phyloP scores from a whole-genome alignment of 2,797 vertebrate genomes.

The Silurus aristotelis region DNA sequence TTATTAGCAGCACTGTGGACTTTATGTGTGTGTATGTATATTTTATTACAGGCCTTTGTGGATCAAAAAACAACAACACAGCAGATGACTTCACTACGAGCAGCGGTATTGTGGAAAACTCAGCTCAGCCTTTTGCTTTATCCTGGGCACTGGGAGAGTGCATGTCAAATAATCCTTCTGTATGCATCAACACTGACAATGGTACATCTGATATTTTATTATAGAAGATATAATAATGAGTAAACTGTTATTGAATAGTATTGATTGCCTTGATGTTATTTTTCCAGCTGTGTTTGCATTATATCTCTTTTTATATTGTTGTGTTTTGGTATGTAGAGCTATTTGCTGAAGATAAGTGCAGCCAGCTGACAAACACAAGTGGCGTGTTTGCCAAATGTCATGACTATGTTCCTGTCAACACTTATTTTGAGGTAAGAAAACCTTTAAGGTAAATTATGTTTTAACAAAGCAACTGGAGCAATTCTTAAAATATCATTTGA shows the following conservation, averaged over 20 bases:
- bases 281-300: not conserved
- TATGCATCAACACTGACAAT: slow-evolving; percentile 72
- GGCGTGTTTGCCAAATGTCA: slow-evolving; percentile 77
- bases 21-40: not conserved
- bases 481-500: not conserved
- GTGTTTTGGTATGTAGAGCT: slow-evolving; percentile 62
- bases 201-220: slow-evolving; percentile 61
- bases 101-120: slow-evolving; percentile 76
- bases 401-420: slow-evolving; percentile 63
- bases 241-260: not conserved
- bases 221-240: too few species aligned
- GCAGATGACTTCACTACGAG: slow-evolving; percentile 80
- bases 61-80: slow-evolving; percentile 76
- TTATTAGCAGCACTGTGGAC: not conserved
- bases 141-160: slow-evolving; percentile 73
- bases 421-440: slow-evolving; percentile 58
- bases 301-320: not conserved
- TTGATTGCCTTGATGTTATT: not conserved
- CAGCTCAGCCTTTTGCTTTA: slow-evolving; percentile 68
- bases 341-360: slow-evolving; percentile 66
- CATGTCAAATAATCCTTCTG: not conserved
- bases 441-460: not conserved
- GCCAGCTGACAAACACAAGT: slow-evolving; percentile 60
- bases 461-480: not conserved
- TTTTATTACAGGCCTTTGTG: slow-evolving; percentile 76